Conservation (phyloP, 92 coral and sea anemone species). For the Micromussa lordhowensis region DNA sequence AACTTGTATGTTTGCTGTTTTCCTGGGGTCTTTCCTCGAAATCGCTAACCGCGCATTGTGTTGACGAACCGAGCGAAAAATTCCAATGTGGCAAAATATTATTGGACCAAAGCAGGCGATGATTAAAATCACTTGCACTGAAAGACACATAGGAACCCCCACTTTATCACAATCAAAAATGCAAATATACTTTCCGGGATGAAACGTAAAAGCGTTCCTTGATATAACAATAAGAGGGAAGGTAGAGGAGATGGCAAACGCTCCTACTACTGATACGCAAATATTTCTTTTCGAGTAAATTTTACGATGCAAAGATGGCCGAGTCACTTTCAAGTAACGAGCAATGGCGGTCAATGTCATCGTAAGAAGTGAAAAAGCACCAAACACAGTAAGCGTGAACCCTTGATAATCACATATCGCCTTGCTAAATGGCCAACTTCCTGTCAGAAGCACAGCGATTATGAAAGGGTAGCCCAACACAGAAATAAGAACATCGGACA, state of each 20-base stretch:
- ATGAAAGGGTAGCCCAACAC: neutral
- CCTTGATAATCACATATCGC: constrained; percentile 18
- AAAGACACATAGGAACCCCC: neutral
- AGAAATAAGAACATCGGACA: constrained; percentile 4
- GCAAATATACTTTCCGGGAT: constrained; percentile 26
- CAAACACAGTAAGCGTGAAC: constrained; percentile 1
- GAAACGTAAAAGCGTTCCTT: constrained; percentile 3
- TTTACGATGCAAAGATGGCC: constrained; percentile 12
- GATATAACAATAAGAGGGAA: neutral
- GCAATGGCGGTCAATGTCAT: constrained; percentile 29
- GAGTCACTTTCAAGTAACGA: constrained; percentile 19
- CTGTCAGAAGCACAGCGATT: neutral
- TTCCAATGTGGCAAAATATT: constrained; percentile 3
- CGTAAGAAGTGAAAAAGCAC: neutral
- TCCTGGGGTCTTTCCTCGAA: neutral
- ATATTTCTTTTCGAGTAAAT: constrained; percentile 2
- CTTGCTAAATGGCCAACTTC: constrained; percentile 18
- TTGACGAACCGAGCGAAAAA: constrained; percentile 10
- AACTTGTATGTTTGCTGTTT: neutral
- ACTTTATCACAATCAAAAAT: constrained; percentile 14
- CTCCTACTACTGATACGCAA: neutral
- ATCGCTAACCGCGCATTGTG: neutral
- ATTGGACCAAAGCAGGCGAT: constrained; percentile 4
- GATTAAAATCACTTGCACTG: neutral
- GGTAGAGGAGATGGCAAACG: neutral